Conservation (phyloP, 2,888 invertebrate species). For the Drepanosiphum platanoidis region DNA sequence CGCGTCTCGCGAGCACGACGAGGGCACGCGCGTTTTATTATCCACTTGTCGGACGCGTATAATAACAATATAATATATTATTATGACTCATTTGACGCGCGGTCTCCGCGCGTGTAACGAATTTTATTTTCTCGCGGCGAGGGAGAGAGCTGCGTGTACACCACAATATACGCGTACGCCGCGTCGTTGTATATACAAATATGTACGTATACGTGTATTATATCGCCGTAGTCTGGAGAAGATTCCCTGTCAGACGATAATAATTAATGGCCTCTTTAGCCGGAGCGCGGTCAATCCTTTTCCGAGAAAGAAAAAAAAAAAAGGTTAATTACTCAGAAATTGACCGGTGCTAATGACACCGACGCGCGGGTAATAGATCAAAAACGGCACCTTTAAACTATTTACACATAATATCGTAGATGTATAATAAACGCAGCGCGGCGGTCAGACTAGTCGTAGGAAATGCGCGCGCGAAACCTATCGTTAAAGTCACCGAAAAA, state of each 20-base stretch:
- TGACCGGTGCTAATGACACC: background rate
- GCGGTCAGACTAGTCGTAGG: no score
- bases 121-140: background rate
- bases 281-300: background rate
- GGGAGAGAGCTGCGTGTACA: background rate
- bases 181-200: background rate
- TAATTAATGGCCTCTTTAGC: background rate
- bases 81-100: slow-evolving; percentile 1
- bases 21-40: slow-evolving; percentile 29
- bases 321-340: slow-evolving; percentile 8
- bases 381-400: background rate
- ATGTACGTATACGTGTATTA: background rate
- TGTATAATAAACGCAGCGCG: no score
- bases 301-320: background rate
- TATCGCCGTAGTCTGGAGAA: background rate
- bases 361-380: background rate
- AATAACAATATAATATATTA: background rate
- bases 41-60: background rate
- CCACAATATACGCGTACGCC: background rate
- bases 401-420: no score
- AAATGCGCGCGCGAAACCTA: background rate
- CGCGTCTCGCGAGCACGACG: no score
- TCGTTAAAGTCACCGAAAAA: slow-evolving; percentile 51
- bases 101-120: background rate
- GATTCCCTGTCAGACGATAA: slow-evolving; percentile 2